A percentile compares a stretch with the other conserved stretches of the same genome.
Evolutionary conservation across 2,113 vertebrate species (phyloP).

Genomic region (Gobio gobio): DNA sequence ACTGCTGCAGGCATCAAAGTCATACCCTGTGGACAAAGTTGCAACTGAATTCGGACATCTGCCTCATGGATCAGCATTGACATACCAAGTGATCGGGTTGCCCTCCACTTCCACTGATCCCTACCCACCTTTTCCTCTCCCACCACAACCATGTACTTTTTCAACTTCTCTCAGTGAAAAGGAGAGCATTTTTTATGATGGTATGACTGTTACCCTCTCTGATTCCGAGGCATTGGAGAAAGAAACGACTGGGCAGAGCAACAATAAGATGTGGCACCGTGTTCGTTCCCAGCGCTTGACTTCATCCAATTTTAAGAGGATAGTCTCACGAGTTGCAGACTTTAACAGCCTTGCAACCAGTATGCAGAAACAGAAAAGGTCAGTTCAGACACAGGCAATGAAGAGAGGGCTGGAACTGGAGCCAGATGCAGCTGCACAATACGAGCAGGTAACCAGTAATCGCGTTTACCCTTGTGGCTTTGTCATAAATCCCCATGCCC

Average conservation of each 20-base stretch:
- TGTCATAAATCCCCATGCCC: not conserved
- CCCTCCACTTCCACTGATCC: not conserved
- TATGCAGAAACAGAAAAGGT: slow-evolving; percentile 8
- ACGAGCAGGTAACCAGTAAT: not conserved
- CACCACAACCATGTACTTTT: not conserved
- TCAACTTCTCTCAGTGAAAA: slow-evolving; percentile 17
- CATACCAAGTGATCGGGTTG: not conserved
- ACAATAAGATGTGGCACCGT: slow-evolving; percentile 19
- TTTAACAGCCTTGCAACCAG: not conserved
- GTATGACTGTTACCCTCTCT: slow-evolving; percentile 23
- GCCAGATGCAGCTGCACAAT: slow-evolving; percentile 18
- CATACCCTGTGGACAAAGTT: slow-evolving; percentile 17
- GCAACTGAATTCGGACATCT: slow-evolving; percentile 4
- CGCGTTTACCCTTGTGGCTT: not conserved
- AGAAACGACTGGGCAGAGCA: not conserved
- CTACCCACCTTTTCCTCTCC: not conserved
- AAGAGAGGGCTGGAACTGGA: slow-evolving; percentile 29
- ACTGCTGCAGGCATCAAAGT: slow-evolving; percentile 13
- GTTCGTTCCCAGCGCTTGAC: slow-evolving; percentile 14
- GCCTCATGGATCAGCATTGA: slow-evolving; percentile 3
- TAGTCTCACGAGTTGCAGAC: slow-evolving; percentile 15
- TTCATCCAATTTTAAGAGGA: slow-evolving; percentile 28
- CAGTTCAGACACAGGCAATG: slow-evolving; percentile 23
- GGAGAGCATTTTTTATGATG: slow-evolving; percentile 19
- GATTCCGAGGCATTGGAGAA: not conserved